Evolutionary conservation across 1,140 invertebrate genomes (phyloP).

Genomic region (Drosophila mayri): DNA sequence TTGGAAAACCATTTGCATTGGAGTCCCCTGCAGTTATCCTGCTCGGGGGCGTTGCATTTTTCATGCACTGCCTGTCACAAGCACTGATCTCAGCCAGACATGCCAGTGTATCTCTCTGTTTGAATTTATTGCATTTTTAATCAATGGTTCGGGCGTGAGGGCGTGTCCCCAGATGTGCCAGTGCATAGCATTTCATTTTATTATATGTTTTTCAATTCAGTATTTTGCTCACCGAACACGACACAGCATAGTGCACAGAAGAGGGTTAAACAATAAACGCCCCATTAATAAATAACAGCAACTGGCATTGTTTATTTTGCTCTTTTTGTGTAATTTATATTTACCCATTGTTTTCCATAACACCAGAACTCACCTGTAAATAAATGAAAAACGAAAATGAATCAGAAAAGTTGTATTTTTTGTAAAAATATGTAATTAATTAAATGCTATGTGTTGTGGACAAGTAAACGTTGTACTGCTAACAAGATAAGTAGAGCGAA

Average conservation of each 20-base stretch:
- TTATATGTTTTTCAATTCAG: constrained; percentile 16
- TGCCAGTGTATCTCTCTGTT: constrained; percentile 18
- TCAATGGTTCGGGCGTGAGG: constrained; percentile 13
- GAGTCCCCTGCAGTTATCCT: not conserved
- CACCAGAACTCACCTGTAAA: constrained; percentile 52
- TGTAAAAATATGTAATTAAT: constrained; percentile 46
- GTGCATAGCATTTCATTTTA: constrained; percentile 20
- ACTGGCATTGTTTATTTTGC: constrained; percentile 38
- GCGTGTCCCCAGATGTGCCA: constrained; percentile 7
- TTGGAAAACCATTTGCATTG: constrained; percentile 16
- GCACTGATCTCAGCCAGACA: constrained; percentile 5
- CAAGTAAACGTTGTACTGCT: constrained; percentile 4
- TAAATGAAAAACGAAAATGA: constrained; percentile 27
- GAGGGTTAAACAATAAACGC: constrained; percentile 38
- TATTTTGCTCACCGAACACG: constrained; percentile 5
- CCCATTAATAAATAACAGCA: constrained; percentile 53
- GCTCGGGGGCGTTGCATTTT: constrained; percentile 34
- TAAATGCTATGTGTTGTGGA: constrained; percentile 34
- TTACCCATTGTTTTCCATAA: constrained; percentile 48
- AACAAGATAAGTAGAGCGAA: constrained; percentile 17
- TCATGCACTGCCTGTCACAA: constrained; percentile 36
- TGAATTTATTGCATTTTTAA: constrained; percentile 57
- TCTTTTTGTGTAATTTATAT: constrained; percentile 24
- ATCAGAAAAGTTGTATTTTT: constrained; percentile 31
- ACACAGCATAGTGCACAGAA: not conserved